Evolutionary conservation across 1,140 invertebrate species (phyloP).

Genomic region (Caenorhabditis inopinata): DNA sequence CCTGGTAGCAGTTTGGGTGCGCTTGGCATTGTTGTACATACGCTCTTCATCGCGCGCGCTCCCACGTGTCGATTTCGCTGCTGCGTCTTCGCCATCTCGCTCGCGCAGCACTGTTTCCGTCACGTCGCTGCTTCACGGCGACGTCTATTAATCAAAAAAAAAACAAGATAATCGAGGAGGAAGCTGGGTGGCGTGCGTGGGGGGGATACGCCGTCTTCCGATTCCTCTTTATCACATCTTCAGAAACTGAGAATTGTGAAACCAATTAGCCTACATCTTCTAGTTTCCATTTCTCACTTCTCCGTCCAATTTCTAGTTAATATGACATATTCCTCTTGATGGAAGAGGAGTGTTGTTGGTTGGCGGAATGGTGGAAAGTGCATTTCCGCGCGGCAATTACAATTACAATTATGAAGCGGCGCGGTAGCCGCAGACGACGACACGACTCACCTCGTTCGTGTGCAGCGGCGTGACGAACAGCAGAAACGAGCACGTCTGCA

Average conservation of each 20-base stretch:
- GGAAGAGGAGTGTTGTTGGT: neutral
- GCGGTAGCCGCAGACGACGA: neutral
- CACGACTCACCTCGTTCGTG: conserved; percentile 2
- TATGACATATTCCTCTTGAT: neutral
- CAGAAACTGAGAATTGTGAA: neutral
- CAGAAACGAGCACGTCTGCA: conserved; percentile 11
- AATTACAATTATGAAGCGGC: neutral
- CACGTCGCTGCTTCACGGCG: neutral
- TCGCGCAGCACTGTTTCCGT: neutral
- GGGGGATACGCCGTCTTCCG: conserved; percentile 11
- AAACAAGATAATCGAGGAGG: neutral
- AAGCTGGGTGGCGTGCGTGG: neutral
- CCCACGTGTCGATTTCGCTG: conserved; percentile 1
- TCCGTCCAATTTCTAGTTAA: neutral
- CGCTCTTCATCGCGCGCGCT: too few species aligned
- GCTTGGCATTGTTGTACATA: neutral
- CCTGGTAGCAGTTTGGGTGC: too few species aligned
- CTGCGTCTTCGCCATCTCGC: neutral
- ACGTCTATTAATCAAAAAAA: conserved; percentile 15
- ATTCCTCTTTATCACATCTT: neutral
- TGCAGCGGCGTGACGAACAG: conserved; percentile 16
- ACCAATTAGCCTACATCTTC: conserved; percentile 32
- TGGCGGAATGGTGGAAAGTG: conserved; percentile 8
- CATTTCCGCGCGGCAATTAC: neutral
- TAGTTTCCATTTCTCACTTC: neutral